Conservation (phyloP, 2,888 invertebrate genomes). For the Euplagia quadripunctaria region DNA sequence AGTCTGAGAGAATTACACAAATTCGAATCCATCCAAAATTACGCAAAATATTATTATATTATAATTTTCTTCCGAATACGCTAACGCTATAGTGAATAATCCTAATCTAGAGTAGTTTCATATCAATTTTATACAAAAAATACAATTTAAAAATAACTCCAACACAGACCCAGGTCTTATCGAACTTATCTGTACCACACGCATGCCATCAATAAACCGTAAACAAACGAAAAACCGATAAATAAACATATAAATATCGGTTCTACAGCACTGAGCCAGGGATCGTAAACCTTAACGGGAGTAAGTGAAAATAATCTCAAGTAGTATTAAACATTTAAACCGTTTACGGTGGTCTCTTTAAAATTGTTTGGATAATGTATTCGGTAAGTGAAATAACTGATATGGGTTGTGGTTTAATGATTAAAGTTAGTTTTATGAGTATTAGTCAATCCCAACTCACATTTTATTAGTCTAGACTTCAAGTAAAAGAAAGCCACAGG, state of each 20-base stretch:
- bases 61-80: not conserved
- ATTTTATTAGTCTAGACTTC: not conserved
- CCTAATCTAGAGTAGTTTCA: not conserved
- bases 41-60: too few species aligned
- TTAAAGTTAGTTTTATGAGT: conserved; percentile 13
- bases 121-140: not conserved
- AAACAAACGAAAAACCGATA: conserved; percentile 34
- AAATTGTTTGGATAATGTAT: conserved; percentile 19
- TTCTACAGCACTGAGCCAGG: conserved; percentile 18
- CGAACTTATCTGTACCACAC: conserved; percentile 10
- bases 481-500: too few species aligned
- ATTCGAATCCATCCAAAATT: too few species aligned
- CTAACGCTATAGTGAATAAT: not conserved
- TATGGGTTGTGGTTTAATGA: conserved; percentile 2
- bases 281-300: conserved; percentile 25
- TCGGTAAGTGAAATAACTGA: conserved; percentile 20
- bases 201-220: conserved; percentile 23
- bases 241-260: conserved; percentile 35
- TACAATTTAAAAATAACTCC: conserved; percentile 5
- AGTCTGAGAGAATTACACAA: too few species aligned
- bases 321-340: conserved; percentile 20
- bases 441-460: not conserved
- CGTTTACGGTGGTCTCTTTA: conserved; percentile 21
- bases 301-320: conserved; percentile 36
- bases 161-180: not conserved